Evolutionary conservation across 1,140 invertebrate species (phyloP), one percentile per base, ranked within the genome.

Genomic region (Pantala flavescens): DNA sequence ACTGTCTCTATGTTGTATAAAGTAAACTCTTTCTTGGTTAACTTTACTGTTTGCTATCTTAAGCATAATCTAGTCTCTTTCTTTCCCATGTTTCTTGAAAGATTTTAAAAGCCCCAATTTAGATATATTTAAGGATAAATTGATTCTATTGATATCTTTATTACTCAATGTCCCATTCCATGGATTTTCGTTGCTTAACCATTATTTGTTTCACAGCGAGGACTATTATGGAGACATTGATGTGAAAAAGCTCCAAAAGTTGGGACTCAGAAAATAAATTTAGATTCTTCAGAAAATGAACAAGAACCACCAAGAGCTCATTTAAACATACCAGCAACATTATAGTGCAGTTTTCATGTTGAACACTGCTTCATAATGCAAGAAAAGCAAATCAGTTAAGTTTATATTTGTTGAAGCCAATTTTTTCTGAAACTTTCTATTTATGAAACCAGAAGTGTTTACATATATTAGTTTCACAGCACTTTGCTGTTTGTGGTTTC

Each of bases 151-250:
- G 28, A 36, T 36, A 36, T 36, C 28, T 36, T 36, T 36, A 63
- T 14, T 21, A 14, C 12, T 63, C 49, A 63, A 3, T 63, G n/a
- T 19, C n/a, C 49, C 49, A 63, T 63, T 63, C 5, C 28, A 19
- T 63, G 49, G 49, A 3, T 63, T 63, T 63, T 63, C 49, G 49
- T 21, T 63, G 49, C 49, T 14, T 63, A 12, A 16, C 49, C 49
- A 63, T 7, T 63, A 75, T 76, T 77, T 78, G 79, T 81, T 83
- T 85, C 86, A 82, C 86, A 93, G 91, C 82, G 90, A 92, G 84
- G 91, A 93, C 84, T 93, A 93, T 84, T 92, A 93, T 80, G 91
- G 91, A 80, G 90, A 92, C 81, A 89, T 93, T 78, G 91, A 93
- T 83, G 83, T 92, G 77, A 92, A 92, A 83, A 89, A 90, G 73